Percentiles rank a stretch among this genome's conserved stretches.
Conservation (phyloP, 1,140 invertebrate species). For the Temnothorax longispinosus region DNA sequence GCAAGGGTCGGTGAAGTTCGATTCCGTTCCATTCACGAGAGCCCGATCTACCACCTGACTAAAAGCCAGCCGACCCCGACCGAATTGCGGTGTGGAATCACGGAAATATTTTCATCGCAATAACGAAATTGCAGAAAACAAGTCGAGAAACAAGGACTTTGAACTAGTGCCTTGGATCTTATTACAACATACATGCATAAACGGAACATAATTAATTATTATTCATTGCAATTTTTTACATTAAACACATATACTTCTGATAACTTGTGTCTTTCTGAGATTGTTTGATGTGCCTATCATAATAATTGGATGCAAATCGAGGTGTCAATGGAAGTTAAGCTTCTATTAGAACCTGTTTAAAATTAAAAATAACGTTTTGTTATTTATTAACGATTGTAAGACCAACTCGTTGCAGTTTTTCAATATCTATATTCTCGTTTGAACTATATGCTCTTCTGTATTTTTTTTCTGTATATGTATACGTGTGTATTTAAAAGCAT, state of each 20-base stretch:
- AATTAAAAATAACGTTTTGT: not conserved
- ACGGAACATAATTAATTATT: not conserved
- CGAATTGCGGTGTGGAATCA: slow-evolving; percentile 4
- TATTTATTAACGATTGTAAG: not conserved
- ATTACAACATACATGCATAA: not conserved
- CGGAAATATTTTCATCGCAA: slow-evolving; percentile 42
- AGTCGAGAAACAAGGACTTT: not conserved
- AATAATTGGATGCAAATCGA: not conserved
- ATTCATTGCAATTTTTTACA: not conserved
- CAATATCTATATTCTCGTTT: not conserved
- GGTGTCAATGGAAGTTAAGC: not conserved
- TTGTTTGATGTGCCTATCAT: not conserved
- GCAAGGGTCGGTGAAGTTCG: slow-evolving; percentile 32
- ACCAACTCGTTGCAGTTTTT: not conserved
- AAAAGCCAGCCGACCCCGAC: slow-evolving; percentile 37
- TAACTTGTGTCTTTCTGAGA: not conserved
- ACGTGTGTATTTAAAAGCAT: not conserved
- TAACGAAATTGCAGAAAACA: slow-evolving; percentile 23
- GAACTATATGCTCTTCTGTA: not conserved
- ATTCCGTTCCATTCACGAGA: slow-evolving; percentile 29
- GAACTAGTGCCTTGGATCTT: not conserved
- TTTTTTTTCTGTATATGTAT: not conserved
- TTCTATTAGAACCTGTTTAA: not conserved
- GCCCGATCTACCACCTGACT: not conserved
- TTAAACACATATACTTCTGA: not conserved